These are phyloP conservation scores for Agrotis segetum DNA, from an alignment of 2,888 invertebrate species.

Conservation along the genomic window DNA sequence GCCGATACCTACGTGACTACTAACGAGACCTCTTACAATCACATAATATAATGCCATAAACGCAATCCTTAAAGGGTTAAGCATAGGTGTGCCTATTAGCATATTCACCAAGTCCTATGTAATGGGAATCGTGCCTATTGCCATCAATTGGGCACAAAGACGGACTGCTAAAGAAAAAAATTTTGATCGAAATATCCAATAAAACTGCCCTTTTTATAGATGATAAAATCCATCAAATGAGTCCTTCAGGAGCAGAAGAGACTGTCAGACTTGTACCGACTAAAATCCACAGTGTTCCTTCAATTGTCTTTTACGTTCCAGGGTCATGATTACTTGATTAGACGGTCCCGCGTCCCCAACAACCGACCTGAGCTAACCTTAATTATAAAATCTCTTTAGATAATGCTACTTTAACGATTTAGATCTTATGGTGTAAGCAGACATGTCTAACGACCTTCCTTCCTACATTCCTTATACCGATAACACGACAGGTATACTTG, in stretches of 20 bases:
- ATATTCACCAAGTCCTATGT: background rate
- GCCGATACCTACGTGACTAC: slow-evolving; percentile 2
- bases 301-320: no score
- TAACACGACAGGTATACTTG: slow-evolving; percentile 9
- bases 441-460: slow-evolving; percentile 9
- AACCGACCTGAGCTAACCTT: background rate
- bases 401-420: slow-evolving; percentile 35
- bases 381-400: slow-evolving; percentile 28
- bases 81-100: background rate
- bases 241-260: no score
- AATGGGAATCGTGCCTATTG: no score
- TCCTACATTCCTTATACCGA: slow-evolving; percentile 24
- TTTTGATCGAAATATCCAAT: no score
- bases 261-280: no score
- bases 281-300: no score
- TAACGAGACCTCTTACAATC: slow-evolving; percentile 12
- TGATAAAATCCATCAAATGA: no score
- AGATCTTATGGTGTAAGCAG: slow-evolving; percentile 37
- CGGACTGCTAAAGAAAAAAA: background rate
- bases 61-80: background rate
- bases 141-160: no score
- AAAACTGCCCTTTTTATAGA: no score
- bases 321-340: no score
- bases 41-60: no score
- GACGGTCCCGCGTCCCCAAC: no score